Percentiles rank a stretch among this genome's conserved stretches.
These are phyloP conservation scores for Peromyscus eremicus DNA, from an alignment of 2,797 vertebrate genomes.

Conservation along the genomic window DNA sequence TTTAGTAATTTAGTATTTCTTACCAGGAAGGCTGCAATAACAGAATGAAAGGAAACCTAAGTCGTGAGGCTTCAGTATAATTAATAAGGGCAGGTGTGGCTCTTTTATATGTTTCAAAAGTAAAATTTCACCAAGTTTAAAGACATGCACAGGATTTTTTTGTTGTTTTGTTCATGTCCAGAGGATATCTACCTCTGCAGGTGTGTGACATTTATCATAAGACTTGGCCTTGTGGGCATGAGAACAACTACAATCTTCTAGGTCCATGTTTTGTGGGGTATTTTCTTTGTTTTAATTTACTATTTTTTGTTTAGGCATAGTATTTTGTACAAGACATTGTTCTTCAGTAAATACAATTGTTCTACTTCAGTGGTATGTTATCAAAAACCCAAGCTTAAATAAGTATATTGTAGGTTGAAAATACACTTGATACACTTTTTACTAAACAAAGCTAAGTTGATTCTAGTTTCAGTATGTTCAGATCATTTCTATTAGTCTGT, in stretches of 20 bases:
- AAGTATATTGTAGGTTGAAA: not conserved
- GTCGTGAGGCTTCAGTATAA: not conserved
- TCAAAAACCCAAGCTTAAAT: not conserved
- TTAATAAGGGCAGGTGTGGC: not conserved
- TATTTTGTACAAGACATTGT: not conserved
- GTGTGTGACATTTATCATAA: not conserved
- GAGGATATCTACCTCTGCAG: not conserved
- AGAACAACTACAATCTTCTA: not conserved
- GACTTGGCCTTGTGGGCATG: not conserved
- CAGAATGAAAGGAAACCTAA: not conserved
- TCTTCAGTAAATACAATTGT: not conserved
- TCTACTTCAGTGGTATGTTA: not conserved
- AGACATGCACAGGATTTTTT: not conserved
- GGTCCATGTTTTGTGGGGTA: not conserved
- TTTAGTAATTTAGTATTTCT: conserved; percentile 5
- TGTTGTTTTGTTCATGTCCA: not conserved
- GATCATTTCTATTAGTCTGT: not conserved
- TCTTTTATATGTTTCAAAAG: not conserved
- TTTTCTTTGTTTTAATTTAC: not conserved
- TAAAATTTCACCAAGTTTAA: not conserved
- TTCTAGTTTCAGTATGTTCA: not conserved
- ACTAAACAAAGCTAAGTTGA: not conserved
- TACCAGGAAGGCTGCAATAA: not conserved
- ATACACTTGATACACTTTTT: not conserved
- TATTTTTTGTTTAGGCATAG: not conserved